Conservation (phyloP, 2,113 vertebrate genomes). For the Chiloscyllium plagiosum region DNA sequence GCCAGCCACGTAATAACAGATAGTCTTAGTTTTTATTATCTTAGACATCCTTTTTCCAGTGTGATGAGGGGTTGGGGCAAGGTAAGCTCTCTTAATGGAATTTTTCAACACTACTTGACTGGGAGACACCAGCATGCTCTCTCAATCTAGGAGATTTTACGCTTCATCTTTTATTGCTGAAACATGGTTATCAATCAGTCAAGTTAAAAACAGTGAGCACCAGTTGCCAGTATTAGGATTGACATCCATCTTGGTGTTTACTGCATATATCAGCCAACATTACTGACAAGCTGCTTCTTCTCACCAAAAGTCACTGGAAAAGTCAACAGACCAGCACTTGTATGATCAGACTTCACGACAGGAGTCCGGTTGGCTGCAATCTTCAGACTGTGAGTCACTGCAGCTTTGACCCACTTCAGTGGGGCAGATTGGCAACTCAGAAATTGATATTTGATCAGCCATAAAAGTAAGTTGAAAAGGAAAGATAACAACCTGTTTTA, state of each 20-base stretch:
- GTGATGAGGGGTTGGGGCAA: too few relatives aligned
- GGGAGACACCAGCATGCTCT: background rate
- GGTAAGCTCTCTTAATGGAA: background rate
- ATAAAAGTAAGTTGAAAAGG: background rate
- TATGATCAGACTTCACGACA: background rate
- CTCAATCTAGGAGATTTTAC: background rate
- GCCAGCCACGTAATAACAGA: background rate
- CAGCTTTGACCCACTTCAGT: background rate
- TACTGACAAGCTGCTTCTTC: background rate
- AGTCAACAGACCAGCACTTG: background rate
- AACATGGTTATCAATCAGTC: background rate
- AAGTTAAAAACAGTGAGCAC: background rate
- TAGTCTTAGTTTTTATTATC: background rate
- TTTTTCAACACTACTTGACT: background rate
- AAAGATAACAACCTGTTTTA: constrained; percentile 4
- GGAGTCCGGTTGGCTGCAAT: constrained; percentile 1
- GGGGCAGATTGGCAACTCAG: background rate
- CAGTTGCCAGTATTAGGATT: background rate
- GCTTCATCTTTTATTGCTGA: background rate
- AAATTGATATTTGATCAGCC: constrained; percentile 9
- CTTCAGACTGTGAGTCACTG: background rate
- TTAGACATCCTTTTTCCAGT: background rate
- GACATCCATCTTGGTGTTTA: background rate
- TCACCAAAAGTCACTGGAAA: background rate
- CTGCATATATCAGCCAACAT: background rate